A percentile compares a stretch with the other conserved stretches of the same genome.
Conservation (phyloP, 2,888 invertebrate species). For the Timandra comae region DNA sequence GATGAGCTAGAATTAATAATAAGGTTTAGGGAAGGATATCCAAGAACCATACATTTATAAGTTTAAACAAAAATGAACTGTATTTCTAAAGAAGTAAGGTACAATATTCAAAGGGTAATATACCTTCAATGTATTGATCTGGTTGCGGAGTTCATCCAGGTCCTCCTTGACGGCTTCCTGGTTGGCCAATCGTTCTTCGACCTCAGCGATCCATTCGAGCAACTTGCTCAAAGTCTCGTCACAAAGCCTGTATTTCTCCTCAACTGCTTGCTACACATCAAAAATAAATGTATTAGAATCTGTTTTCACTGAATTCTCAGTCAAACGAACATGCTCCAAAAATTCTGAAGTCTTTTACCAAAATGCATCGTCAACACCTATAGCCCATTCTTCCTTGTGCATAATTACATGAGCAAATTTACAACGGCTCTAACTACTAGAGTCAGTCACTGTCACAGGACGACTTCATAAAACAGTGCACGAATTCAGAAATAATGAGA, state of each 20-base stretch:
- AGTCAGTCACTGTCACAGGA: conserved; percentile 15
- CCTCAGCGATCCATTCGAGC: conserved; percentile 89
- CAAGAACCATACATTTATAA: too few relatives aligned
- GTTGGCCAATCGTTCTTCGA: conserved; percentile 89
- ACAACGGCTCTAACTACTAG: conserved; percentile 32
- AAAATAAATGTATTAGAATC: too few relatives aligned
- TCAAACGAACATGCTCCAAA: too few relatives aligned
- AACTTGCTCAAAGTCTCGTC: conserved; percentile 90
- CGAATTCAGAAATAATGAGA: conserved; percentile 3
- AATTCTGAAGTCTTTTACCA: background rate
- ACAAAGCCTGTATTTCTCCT: conserved; percentile 94
- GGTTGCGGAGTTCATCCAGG: conserved; percentile 89
- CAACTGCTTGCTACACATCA: conserved; percentile 89
- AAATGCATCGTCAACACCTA: conserved; percentile 10
- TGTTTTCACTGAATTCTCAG: too few relatives aligned
- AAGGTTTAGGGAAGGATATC: too few relatives aligned
- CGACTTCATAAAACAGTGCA: conserved; percentile 9
- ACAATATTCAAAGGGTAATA: background rate
- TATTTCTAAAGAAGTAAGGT: too few relatives aligned
- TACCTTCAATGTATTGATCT: conserved; percentile 92
- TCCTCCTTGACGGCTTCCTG: conserved; percentile 92
- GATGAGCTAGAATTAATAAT: conserved; percentile 79
- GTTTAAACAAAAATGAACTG: too few relatives aligned
- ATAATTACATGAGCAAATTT: conserved; percentile 28
- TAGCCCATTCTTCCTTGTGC: conserved; percentile 13